Base-by-base conservation (phyloP, 2,113 vertebrate genomes). In the Muntiacus reevesi region DNA sequence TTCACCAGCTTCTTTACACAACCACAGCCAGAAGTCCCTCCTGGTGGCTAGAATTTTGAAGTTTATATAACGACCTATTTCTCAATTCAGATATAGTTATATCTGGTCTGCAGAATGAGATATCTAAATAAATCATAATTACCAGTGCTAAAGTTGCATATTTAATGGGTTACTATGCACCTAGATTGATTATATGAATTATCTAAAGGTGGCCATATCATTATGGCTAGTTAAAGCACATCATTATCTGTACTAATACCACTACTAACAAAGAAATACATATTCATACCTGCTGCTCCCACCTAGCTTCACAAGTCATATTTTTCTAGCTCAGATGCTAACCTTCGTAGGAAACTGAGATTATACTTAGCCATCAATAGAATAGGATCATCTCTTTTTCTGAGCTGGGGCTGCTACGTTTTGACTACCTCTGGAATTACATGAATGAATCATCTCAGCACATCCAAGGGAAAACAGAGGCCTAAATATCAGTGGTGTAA, bases 71-170 rank as follows among this genome's bases (percentile, higher is more conserved):
- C 17, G 21, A 78, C 7, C 67, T 43, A 54, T 27, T 93, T 86
- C 50, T 83, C 60, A 96, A 93, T n/a, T 96, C 8, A 93, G n/a
- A n/a, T 50, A 59, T 30, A 96, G 47, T 84, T 96, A 93, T 79
- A 94, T 62, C 8, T 52, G 27, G 30, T 50, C 11, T 93, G 11
- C 16, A 50, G 45, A 76, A 88, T 36, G 57, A 92, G 6, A 79
- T 74, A 62, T 87, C 79, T 60, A 93, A 62, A 74, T 84, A 82
- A 87, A 88, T 88, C 82, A 36, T 43, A 78, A 36, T 47, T 91
- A 96, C 12, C 62, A 14, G 5, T 36, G 54, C 59, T 88, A 96
- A 36, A 91, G 33, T 62, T 93, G 21, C 15, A 11, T 95, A 90
- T 76, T 88, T 91, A 85, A 50, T 59, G 62, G 52, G 45, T 87